These are phyloP conservation scores for Eurypyga helias DNA, from an alignment of 2,113 vertebrate species.

Conservation along the genomic window DNA sequence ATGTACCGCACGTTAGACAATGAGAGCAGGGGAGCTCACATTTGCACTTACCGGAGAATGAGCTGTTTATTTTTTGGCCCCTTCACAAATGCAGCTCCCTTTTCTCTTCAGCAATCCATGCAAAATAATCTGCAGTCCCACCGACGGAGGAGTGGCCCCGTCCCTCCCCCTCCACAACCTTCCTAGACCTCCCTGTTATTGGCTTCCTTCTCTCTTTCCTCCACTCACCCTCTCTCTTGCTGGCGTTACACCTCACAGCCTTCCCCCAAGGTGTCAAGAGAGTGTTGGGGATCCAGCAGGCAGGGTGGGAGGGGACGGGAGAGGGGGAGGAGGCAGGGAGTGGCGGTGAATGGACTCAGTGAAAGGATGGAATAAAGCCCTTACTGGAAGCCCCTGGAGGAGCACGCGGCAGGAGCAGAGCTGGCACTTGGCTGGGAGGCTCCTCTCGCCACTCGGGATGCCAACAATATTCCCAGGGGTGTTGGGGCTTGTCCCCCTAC, in stretches of 20 bases:
- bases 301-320: conserved; percentile 43
- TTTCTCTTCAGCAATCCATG: conserved; percentile 77
- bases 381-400: not conserved
- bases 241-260: conserved; percentile 60
- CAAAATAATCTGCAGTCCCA: conserved; percentile 81
- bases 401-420: not conserved
- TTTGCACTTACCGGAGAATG: conserved; percentile 62
- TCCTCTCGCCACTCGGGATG: not conserved
- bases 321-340: conserved; percentile 54
- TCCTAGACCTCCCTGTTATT: conserved; percentile 44
- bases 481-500: not conserved
- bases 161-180: conserved; percentile 49
- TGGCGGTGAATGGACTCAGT: conserved; percentile 16
- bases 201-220: conserved; percentile 15
- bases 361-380: conserved; percentile 29
- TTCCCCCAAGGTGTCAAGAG: conserved; percentile 75
- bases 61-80: conserved; percentile 37
- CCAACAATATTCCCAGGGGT: not conserved
- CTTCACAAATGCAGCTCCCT: conserved; percentile 57
- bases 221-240: conserved; percentile 10
- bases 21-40: not conserved
- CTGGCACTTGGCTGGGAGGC: not conserved
- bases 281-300: conserved; percentile 43
- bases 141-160: conserved; percentile 60
- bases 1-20: not conserved